Percentiles rank a stretch among this genome's conserved stretches.
phyloP scores from a whole-genome alignment of 2,113 vertebrate species.

The Oplegnathus fasciatus region DNA sequence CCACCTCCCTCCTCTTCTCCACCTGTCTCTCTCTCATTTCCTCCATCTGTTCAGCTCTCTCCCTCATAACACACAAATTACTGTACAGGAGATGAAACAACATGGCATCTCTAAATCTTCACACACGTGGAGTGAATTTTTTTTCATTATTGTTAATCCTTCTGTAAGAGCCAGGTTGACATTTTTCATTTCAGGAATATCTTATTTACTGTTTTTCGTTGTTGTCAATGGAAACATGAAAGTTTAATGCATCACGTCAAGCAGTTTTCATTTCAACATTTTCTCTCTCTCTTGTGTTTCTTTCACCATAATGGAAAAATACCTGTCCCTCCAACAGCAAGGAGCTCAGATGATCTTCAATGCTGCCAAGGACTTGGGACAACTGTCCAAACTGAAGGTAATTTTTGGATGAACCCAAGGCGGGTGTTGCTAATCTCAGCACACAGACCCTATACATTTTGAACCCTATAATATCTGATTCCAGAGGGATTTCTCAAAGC shows the following conservation, averaged over 20 bases:
- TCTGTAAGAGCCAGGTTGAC: neutral
- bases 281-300: neutral
- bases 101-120: constrained; percentile 16
- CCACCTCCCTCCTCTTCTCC: constrained; percentile 37
- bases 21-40: constrained; percentile 41
- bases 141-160: constrained; percentile 33
- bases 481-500: constrained; percentile 8
- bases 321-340: constrained; percentile 80
- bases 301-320: neutral
- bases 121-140: neutral
- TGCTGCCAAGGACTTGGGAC: constrained; percentile 97
- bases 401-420: constrained; percentile 20
- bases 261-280: neutral
- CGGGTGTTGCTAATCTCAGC: neutral
- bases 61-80: constrained; percentile 41
- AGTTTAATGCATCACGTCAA: neutral
- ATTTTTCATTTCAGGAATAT: constrained; percentile 17
- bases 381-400: constrained; percentile 99
- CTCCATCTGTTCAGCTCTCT: constrained; percentile 53
- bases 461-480: neutral
- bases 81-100: constrained; percentile 48
- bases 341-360: constrained; percentile 99
- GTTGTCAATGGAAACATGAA: neutral
- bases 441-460: neutral
- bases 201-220: neutral